Evolutionary conservation across 2,797 vertebrate species (phyloP).

Genomic region (Ctenopoma kingsleyae): DNA sequence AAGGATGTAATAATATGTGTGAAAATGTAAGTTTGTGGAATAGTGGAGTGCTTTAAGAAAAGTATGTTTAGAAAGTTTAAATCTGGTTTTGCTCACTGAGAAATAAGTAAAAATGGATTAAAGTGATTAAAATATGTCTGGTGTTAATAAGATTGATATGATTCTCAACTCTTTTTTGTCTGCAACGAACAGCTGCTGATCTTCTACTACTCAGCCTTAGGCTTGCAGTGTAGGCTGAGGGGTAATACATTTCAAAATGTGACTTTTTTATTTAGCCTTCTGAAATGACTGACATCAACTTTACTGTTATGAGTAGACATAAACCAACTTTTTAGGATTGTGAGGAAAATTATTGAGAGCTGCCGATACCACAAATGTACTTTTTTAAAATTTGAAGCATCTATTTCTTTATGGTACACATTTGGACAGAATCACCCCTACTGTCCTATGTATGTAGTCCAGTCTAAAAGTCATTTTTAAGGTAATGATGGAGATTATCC

Average conservation of each 20-base stretch:
- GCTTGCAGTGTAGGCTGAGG: not conserved
- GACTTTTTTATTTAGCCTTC: not conserved
- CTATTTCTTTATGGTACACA: no score
- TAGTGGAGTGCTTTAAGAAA: conserved; percentile 18
- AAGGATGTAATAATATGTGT: conserved; percentile 29
- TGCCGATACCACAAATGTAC: no score
- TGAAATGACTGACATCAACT: no score
- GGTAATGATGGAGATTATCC: no score
- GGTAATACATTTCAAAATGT: not conserved
- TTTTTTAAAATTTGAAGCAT: not conserved
- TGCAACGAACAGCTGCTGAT: no score
- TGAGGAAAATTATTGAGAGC: no score
- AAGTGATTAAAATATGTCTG: conserved; percentile 33
- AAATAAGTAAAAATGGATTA: conserved; percentile 61
- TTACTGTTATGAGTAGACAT: no score
- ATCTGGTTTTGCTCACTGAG: conserved; percentile 68
- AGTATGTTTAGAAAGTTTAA: conserved; percentile 41
- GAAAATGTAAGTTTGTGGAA: conserved; percentile 21
- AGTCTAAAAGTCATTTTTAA: no score
- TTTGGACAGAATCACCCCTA: no score
- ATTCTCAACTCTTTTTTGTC: not conserved
- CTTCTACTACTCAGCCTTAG: not conserved
- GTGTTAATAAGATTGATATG: not conserved
- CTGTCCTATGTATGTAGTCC: no score
- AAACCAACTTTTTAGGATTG: no score